phyloP scores from a whole-genome alignment of 2,113 vertebrate species.

The Aegotheles bennettii region DNA sequence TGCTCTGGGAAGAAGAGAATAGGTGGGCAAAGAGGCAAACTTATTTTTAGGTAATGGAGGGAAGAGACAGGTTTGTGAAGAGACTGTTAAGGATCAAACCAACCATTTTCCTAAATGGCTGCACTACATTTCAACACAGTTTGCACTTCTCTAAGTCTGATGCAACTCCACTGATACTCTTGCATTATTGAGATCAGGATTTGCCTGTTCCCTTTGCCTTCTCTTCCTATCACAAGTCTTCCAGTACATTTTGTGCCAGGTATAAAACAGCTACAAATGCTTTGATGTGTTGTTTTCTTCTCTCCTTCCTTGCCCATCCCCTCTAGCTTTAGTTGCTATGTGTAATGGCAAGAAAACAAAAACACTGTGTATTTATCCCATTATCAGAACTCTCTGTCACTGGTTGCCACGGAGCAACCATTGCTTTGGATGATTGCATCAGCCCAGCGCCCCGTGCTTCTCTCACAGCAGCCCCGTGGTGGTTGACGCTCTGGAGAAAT shows the following conservation, averaged over 20 bases:
- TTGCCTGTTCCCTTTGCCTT: background rate
- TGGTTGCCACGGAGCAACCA: background rate
- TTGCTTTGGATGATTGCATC: background rate
- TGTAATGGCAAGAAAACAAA: background rate
- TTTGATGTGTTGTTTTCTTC: background rate
- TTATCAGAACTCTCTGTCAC: background rate
- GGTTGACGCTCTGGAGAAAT: background rate
- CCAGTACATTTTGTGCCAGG: background rate
- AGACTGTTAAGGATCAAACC: background rate
- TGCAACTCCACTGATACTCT: background rate
- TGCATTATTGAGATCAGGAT: background rate
- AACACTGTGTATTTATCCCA: background rate
- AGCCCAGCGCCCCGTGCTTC: accelerated
- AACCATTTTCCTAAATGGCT: accelerated
- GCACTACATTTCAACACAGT: accelerated
- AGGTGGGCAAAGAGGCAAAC: background rate
- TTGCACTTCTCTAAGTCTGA: accelerated
- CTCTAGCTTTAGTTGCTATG: background rate
- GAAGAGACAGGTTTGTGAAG: background rate
- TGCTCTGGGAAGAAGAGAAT: background rate
- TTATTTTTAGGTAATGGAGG: background rate
- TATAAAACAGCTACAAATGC: background rate
- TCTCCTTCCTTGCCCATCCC: background rate
- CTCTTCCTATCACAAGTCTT: background rate
- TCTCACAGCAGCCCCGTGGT: accelerated